phyloP scores from a whole-genome alignment of 2,888 invertebrate species.

The Proisotoma minuta region DNA sequence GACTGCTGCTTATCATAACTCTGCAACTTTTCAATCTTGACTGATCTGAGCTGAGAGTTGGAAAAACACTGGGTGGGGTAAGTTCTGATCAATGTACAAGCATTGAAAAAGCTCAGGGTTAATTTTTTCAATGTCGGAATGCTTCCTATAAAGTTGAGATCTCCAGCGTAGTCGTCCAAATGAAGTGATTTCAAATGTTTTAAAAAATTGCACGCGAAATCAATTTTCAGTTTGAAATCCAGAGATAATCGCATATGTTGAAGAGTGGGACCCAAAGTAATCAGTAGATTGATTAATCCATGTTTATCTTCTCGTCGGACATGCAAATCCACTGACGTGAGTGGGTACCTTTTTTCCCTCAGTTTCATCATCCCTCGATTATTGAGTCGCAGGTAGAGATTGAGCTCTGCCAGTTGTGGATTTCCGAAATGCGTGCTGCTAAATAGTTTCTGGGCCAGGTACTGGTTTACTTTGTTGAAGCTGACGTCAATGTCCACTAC shows the following conservation, averaged over 20 bases:
- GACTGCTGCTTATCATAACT: background rate
- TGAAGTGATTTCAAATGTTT: background rate
- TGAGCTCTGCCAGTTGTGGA: background rate
- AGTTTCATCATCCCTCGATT: conserved; percentile 2
- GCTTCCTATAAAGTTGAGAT: background rate
- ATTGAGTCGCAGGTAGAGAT: conserved; percentile 8
- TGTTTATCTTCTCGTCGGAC: conserved; percentile 2
- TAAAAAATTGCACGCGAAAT: conserved; percentile 1
- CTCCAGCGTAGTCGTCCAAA: conserved; percentile 4
- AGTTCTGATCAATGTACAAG: background rate
- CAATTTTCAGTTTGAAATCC: background rate
- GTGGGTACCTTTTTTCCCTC: background rate
- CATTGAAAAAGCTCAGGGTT: background rate
- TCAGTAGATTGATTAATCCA: background rate
- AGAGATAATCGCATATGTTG: conserved; percentile 3
- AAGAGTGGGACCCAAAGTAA: background rate
- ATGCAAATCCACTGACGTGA: background rate
- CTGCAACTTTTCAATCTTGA: background rate
- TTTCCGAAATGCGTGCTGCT: background rate
- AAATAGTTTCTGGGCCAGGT: conserved; percentile 5
- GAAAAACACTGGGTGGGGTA: background rate
- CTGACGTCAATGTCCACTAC: background rate
- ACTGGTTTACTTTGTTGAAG: conserved; percentile 1
- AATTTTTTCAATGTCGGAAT: background rate
- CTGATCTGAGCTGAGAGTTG: background rate